Evolutionary conservation across 2,888 invertebrate species (phyloP), one percentile per base, ranked within the genome.

Genomic region (Platycnemis pennipes): DNA sequence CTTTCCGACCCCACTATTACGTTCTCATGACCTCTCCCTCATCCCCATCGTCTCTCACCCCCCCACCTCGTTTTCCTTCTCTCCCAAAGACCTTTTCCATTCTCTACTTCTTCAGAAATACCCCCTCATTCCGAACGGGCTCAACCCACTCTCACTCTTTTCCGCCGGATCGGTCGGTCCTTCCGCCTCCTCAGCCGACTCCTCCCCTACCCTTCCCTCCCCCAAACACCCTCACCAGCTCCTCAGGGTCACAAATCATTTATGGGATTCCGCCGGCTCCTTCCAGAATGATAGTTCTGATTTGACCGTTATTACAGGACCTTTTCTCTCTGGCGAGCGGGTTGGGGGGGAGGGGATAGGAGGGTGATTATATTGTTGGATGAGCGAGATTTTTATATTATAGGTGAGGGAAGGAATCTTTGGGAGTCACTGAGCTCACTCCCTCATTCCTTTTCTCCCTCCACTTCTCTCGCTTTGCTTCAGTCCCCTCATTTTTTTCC

Each of bases 361-460:
- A 69, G n/a, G 91, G 91, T 91, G 91, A 91, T 91, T 91, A 91
- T 91, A 91, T 91, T 91, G 91, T 69, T 91, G 91, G 91, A 91
- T 91, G 91, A 91, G 69, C 69, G 91, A 91, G 69, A 44, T 63
- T 91, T 91, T 91, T 91, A 37, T 69, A 63, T 91, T 63, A 91
- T 91, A 91, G 91, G 63, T 91, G 91, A 91, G 63, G 63, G 91
- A 91, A 91, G 44, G 91, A 69, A 45, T 63, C 56, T 63, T 42
- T 37, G 91, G 63, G 91, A 91, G 45, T 63, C 56, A 44, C 45
- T 22, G 91, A 63, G 91, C 2, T 44, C 63, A 45, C 26, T 91
- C 44, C 42, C 42, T 86, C 46, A n/a, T 46, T 26, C 8, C 31
- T 46, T 3, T 89, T n/a, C 63, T n/a, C n/a, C 42, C n/a, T 37